A percentile compares a stretch with the other conserved stretches of the same genome.
These are phyloP conservation scores for Pempheris klunzingeri DNA, from an alignment of 2,797 vertebrate species.

Conservation along the genomic window DNA sequence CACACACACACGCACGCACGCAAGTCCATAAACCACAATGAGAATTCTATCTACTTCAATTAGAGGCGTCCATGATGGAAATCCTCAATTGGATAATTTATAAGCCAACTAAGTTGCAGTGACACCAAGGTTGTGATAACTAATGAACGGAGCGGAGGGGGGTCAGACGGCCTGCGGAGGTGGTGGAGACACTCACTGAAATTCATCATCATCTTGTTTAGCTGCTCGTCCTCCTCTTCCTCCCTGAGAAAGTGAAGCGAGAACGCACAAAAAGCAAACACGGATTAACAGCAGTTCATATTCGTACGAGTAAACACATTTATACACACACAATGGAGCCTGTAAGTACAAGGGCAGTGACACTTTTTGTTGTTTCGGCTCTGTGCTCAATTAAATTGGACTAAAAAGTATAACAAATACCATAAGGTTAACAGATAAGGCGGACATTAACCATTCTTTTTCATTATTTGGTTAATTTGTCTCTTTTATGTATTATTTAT, in stretches of 20 bases:
- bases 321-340: neutral
- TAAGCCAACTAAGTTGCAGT: conserved; percentile 44
- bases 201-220: conserved; percentile 90
- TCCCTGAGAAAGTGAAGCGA: conserved; percentile 84
- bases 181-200: conserved; percentile 85
- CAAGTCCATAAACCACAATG: conserved; percentile 32
- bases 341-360: neutral
- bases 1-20: conserved; percentile 14
- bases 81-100: conserved; percentile 61
- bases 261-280: neutral
- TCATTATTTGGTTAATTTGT: neutral
- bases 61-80: conserved; percentile 63
- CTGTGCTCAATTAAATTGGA: neutral
- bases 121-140: conserved; percentile 54
- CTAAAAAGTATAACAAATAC: too few relatives aligned
- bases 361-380: neutral
- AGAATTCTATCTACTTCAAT: conserved; percentile 68
- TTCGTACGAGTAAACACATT: too few relatives aligned
- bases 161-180: conserved; percentile 18
- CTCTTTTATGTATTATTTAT: neutral
- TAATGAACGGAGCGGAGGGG: conserved; percentile 47
- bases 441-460: neutral
- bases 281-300: conserved; percentile 2
- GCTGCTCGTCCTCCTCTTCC: conserved; percentile 92
- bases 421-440: too few relatives aligned